phyloP scores from a whole-genome alignment of 1,140 invertebrate species.

The Hypothenemus hampei region DNA sequence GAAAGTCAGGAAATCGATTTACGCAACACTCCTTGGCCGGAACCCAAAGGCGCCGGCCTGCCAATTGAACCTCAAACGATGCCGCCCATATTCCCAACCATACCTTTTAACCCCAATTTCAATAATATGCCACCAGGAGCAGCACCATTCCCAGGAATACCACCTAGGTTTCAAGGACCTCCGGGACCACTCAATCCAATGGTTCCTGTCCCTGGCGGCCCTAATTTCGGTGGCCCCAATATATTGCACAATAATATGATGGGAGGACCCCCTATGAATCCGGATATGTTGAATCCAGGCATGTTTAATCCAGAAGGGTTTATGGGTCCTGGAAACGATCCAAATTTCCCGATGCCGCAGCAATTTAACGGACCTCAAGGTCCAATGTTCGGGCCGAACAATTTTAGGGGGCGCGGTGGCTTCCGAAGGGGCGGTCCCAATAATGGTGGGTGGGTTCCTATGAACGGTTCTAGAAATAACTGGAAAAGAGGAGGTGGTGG shows the following conservation, averaged over 20 bases:
- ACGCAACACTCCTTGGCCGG: conserved; percentile 70
- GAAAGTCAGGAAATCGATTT: conserved; percentile 73
- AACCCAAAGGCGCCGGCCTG: conserved; percentile 62
- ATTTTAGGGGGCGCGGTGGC: conserved; percentile 37
- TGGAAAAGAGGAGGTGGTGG: conserved; percentile 48
- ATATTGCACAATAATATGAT: conserved; percentile 43
- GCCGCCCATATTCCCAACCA: conserved; percentile 49
- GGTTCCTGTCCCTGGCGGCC: conserved; percentile 17
- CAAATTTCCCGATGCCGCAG: conserved; percentile 31
- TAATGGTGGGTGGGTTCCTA: conserved; percentile 25
- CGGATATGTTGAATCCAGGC: conserved; percentile 31
- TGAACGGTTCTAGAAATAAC: conserved; percentile 41
- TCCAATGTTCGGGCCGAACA: conserved; percentile 39
- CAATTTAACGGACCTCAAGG: conserved; percentile 29
- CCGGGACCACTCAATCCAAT: conserved; percentile 34
- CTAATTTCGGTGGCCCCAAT: conserved; percentile 37
- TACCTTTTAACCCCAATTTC: conserved; percentile 45
- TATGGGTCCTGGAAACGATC: conserved; percentile 33
- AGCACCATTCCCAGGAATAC: conserved; percentile 34
- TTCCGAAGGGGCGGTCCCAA: conserved; percentile 44
- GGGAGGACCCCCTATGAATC: conserved; percentile 33
- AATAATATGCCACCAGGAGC: conserved; percentile 41
- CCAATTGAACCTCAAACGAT: conserved; percentile 38
- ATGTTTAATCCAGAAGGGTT: conserved; percentile 36
- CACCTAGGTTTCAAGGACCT: conserved; percentile 43